Evolutionary conservation across 1,140 invertebrate species (phyloP), one percentile per base, ranked within the genome.

Genomic region (Reticulitermes speratus): DNA sequence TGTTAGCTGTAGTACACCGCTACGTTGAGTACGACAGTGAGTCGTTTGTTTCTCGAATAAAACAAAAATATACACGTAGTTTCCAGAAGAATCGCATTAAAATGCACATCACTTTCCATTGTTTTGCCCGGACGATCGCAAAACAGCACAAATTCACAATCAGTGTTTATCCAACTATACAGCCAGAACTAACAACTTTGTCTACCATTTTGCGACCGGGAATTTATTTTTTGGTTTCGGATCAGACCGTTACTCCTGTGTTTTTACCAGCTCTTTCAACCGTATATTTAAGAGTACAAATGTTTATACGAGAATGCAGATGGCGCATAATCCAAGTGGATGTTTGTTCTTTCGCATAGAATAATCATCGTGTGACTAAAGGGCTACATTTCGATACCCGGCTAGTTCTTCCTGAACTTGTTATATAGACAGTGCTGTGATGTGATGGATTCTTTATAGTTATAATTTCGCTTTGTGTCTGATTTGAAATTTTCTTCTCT

Each of bases 31-130:
- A 21, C 19, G 19, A 21, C 0, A 55, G 52, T 2, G 65, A 25
- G 25, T 75, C n/a, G n/a, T 75, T 75, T 75, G 65, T 5, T n/a
- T 75, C n/a, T 75, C 25, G 25, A 75, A n/a, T 75, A 30, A 75
- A 75, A 75, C n/a, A 75, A 75, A 75, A n/a, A 14, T 30, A 6
- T 30, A 75, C 9, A 30, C n/a, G n/a, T 30, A 75, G 12, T 55
- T 75, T 75, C 25, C 25, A 30, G 65, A 30, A 75, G 65, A 75
- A 75, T 75, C 65, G n/a, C 65, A 75, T 75, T 75, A 75, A 75
- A 75, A 75, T 75, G 25, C n/a, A 75, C 65, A 75, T 75, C 65
- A 7, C n/a, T 75, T 75, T 25, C 25, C 65, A 75, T 75, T 75
- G 65, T 75, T 75, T n/a, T 25, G 25, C 0, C 9, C 65, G 65